Evolutionary conservation across 2,797 vertebrate species (phyloP).

Genomic region (Crocidura indochinensis): DNA sequence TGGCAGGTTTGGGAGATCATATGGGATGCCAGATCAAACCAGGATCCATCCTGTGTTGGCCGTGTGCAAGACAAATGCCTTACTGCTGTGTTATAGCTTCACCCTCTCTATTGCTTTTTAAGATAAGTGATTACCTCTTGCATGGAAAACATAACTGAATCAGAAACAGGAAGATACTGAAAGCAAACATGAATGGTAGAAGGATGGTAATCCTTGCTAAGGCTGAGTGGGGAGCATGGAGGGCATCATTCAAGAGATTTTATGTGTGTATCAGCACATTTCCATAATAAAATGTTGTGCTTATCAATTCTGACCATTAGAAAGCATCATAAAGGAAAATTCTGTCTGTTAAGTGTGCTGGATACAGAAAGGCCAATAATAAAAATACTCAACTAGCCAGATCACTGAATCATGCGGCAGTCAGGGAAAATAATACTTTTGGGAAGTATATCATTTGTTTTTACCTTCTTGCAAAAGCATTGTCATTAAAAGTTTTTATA

Average conservation of each 20-base stretch:
- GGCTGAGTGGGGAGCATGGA: too few species aligned
- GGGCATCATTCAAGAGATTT: too few species aligned
- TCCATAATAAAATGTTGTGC: background rate
- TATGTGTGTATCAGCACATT: background rate
- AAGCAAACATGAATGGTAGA: background rate
- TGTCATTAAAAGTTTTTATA: conserved; percentile 33
- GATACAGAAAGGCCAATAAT: too few species aligned
- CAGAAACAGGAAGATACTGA: background rate
- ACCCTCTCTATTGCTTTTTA: too few species aligned
- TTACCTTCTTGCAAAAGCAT: background rate
- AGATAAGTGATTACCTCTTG: background rate
- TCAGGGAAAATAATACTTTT: background rate
- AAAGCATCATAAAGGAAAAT: background rate
- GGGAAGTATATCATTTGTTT: conserved; percentile 15
- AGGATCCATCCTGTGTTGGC: too few species aligned
- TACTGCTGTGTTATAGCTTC: too few species aligned
- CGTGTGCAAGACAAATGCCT: too few species aligned
- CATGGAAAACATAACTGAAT: background rate
- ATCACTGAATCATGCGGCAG: conserved; percentile 16
- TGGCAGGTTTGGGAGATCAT: too few species aligned
- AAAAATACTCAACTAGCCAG: background rate
- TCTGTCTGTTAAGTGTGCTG: too few species aligned
- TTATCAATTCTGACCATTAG: conserved; percentile 5
- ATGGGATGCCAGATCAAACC: too few species aligned
- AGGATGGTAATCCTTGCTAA: too few species aligned